Evolutionary conservation across 2,888 invertebrate genomes (phyloP).

Genomic region (Eupithecia abbreviata): DNA sequence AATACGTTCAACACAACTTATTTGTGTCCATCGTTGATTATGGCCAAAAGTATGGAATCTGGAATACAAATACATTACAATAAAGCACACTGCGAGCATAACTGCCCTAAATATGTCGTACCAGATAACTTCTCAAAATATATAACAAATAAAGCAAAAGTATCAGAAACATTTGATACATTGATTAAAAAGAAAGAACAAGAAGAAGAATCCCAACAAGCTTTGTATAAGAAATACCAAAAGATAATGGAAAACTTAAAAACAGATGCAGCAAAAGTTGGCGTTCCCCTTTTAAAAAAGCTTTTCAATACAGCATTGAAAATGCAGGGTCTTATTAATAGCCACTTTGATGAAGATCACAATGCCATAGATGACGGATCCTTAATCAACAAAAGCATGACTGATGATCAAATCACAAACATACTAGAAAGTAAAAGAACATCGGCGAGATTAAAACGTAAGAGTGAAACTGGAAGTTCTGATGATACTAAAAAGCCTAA

Average conservation of each 20-base stretch:
- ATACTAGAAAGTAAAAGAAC: slow-evolving; percentile 45
- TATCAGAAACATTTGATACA: neutral
- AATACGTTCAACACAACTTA: slow-evolving; percentile 37
- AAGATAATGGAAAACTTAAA: slow-evolving; percentile 58
- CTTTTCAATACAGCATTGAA: slow-evolving; percentile 61
- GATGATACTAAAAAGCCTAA: slow-evolving; percentile 44
- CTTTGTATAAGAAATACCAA: slow-evolving; percentile 59
- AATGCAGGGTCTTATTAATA: slow-evolving; percentile 58
- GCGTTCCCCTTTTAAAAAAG: slow-evolving; percentile 50
- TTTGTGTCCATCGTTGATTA: slow-evolving; percentile 63
- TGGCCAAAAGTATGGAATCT: slow-evolving; percentile 54
- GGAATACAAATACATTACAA: slow-evolving; percentile 64
- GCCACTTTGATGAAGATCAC: slow-evolving; percentile 49
- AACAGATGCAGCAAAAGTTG: slow-evolving; percentile 53
- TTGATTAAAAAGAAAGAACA: slow-evolving; percentile 3
- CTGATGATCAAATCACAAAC: slow-evolving; percentile 53
- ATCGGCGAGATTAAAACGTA: slow-evolving; percentile 43
- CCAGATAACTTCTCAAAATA: slow-evolving; percentile 43
- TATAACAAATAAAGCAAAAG: slow-evolving; percentile 18
- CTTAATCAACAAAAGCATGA: slow-evolving; percentile 40
- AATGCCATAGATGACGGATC: neutral
- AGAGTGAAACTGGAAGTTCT: slow-evolving; percentile 43
- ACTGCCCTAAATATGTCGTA: slow-evolving; percentile 42
- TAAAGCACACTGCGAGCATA: slow-evolving; percentile 60
- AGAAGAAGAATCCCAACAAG: slow-evolving; percentile 36